phyloP scores from a whole-genome alignment of 2,888 invertebrate genomes.

The Reticulitermes lucifugus region DNA sequence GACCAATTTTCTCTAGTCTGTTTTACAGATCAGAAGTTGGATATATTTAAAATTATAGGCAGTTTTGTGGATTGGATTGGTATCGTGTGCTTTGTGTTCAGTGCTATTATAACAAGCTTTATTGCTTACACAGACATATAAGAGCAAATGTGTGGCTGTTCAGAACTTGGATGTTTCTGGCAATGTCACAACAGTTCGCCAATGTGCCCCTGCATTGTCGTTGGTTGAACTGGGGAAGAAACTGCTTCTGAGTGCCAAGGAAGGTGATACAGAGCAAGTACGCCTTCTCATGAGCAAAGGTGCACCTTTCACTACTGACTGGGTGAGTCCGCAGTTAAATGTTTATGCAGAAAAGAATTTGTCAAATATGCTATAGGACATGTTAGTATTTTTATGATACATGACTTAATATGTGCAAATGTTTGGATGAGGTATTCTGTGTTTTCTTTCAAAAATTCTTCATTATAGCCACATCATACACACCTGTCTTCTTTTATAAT shows the following conservation, averaged over 20 bases:
- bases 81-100: neutral
- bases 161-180: constrained; percentile 5
- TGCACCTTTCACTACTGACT: constrained; percentile 93
- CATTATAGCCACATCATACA: no score
- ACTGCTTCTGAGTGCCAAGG: constrained; percentile 81
- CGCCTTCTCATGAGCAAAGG: constrained; percentile 84
- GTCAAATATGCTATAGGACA: no score
- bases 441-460: no score
- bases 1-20: no score
- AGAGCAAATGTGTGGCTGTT: constrained; percentile 20
- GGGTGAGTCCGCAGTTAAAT: constrained; percentile 70
- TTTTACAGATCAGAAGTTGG: no score
- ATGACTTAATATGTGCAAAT: no score
- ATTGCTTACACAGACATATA: neutral
- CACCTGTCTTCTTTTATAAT: no score
- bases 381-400: no score
- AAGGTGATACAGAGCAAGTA: constrained; percentile 82
- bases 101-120: neutral
- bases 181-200: neutral
- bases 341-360: no score
- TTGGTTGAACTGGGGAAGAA: constrained; percentile 86
- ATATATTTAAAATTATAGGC: no score
- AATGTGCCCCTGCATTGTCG: constrained; percentile 59
- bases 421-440: no score
- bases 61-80: neutral